phyloP scores from a whole-genome alignment of 2,113 vertebrate species.

The Alethe castanea region DNA sequence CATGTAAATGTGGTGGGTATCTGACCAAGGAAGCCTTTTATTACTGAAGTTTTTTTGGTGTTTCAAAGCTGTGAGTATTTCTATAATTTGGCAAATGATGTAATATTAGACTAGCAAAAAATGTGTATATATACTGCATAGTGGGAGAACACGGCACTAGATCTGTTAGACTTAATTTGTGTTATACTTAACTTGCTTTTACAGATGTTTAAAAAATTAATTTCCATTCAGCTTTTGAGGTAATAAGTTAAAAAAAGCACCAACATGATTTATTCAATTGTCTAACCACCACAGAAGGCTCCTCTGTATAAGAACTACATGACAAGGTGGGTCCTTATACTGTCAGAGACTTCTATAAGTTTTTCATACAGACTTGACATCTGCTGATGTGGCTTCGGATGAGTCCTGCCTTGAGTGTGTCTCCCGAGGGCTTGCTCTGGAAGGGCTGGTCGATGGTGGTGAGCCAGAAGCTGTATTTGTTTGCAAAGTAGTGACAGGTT shows the following conservation, averaged over 20 bases:
- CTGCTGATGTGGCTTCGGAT: conserved; percentile 93
- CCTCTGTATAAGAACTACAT: background rate
- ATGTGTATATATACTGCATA: background rate
- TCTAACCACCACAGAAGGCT: background rate
- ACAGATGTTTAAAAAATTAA: background rate
- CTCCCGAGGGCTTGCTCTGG: conserved; percentile 78
- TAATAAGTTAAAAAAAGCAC: conserved; percentile 94
- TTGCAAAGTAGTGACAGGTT: conserved; percentile 95
- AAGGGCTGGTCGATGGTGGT: conserved; percentile 85
- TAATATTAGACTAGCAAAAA: conserved; percentile 7
- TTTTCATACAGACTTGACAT: conserved; percentile 99
- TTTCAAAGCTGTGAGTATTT: conserved; percentile 1
- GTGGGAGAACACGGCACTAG: background rate
- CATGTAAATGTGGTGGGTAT: background rate
- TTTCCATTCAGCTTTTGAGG: conserved; percentile 76
- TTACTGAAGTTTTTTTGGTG: background rate
- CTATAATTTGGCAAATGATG: conserved; percentile 4
- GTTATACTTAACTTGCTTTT: background rate
- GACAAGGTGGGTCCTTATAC: background rate
- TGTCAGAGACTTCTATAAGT: conserved; percentile 78
- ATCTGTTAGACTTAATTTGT: background rate
- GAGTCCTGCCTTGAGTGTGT: conserved; percentile 94
- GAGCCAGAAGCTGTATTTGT: conserved; percentile 98
- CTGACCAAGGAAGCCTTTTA: conserved; percentile 2
- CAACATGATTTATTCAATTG: conserved; percentile 61